Percentiles rank a stretch among this genome's conserved stretches.
These are phyloP conservation scores for Meta bourneti DNA, from an alignment of 2,888 invertebrate genomes.

Conservation along the genomic window DNA sequence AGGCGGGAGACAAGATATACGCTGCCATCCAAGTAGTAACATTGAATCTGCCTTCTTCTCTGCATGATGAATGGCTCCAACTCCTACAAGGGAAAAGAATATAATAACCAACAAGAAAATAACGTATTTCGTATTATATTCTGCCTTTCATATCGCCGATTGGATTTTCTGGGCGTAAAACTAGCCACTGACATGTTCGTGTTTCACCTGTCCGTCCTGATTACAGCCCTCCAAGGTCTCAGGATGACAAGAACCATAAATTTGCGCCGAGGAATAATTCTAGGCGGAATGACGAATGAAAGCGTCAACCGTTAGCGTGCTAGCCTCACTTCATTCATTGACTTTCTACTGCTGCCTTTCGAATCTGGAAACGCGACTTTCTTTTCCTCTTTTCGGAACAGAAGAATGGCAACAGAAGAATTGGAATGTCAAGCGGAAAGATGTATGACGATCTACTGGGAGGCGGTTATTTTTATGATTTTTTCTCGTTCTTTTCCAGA, in stretches of 20 bases:
- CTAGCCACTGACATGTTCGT: slow-evolving; percentile 74
- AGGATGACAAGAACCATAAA: slow-evolving; percentile 73
- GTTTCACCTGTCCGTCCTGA: slow-evolving; percentile 75
- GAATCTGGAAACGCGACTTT: slow-evolving; percentile 70
- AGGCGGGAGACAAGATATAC: slow-evolving; percentile 69
- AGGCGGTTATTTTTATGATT: slow-evolving; percentile 54
- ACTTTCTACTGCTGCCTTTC: slow-evolving; percentile 45
- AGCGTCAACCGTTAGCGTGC: slow-evolving; percentile 66
- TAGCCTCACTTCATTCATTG: slow-evolving; percentile 71
- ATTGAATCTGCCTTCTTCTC: slow-evolving; percentile 71
- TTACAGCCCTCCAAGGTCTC: slow-evolving; percentile 70
- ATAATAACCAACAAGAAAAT: slow-evolving; percentile 68
- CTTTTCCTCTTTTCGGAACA: slow-evolving; percentile 38
- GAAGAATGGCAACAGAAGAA: slow-evolving; percentile 68
- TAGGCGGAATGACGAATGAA: slow-evolving; percentile 68
- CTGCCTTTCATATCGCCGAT: slow-evolving; percentile 75
- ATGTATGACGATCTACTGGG: slow-evolving; percentile 56
- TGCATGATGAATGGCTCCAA: slow-evolving; percentile 60
- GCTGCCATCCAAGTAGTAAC: slow-evolving; percentile 66
- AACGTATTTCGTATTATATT: slow-evolving; percentile 75
- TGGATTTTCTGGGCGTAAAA: slow-evolving; percentile 76
- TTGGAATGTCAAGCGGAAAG: slow-evolving; percentile 70
- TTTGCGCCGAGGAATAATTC: slow-evolving; percentile 62
- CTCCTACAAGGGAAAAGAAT: slow-evolving; percentile 42
- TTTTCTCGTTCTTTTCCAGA: slow-evolving; percentile 23